Conservation (phyloP, 2,797 vertebrate species). For the Stomatorhinus walkeri region DNA sequence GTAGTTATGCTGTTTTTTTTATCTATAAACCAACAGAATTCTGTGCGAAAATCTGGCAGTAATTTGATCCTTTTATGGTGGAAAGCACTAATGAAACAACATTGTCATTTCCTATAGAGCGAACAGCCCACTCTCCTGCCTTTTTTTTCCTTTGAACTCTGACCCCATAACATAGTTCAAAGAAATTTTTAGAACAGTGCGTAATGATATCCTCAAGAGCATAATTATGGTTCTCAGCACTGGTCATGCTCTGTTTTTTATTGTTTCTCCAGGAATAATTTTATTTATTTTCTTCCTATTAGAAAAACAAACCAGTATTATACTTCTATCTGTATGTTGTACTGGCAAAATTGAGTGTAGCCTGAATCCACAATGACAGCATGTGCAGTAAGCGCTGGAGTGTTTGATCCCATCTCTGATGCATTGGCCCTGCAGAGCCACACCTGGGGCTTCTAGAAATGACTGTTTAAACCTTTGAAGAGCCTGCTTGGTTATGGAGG, state of each 20-base stretch:
- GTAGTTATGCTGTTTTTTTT: neutral
- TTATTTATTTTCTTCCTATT: neutral
- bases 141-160: neutral
- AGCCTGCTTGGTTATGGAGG: neutral
- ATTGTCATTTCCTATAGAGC: slow-evolving; percentile 10
- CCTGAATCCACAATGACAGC: neutral
- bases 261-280: neutral
- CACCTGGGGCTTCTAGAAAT: neutral
- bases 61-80: slow-evolving; percentile 5
- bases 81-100: slow-evolving; percentile 5
- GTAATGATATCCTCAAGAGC: neutral
- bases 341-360: neutral
- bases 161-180: slow-evolving; percentile 10
- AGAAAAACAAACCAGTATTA: neutral
- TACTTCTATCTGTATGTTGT: neutral
- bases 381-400: neutral
- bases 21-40: neutral
- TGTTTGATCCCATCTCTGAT: neutral
- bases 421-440: neutral
- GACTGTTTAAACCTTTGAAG: neutral
- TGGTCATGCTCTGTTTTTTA: neutral
- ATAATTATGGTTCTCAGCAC: neutral
- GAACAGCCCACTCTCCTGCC: neutral
- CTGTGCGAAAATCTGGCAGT: neutral
- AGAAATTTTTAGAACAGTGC: neutral